These are phyloP conservation scores for Gasteruption jaculator DNA, from an alignment of 2,888 invertebrate species.

Conservation along the genomic window DNA sequence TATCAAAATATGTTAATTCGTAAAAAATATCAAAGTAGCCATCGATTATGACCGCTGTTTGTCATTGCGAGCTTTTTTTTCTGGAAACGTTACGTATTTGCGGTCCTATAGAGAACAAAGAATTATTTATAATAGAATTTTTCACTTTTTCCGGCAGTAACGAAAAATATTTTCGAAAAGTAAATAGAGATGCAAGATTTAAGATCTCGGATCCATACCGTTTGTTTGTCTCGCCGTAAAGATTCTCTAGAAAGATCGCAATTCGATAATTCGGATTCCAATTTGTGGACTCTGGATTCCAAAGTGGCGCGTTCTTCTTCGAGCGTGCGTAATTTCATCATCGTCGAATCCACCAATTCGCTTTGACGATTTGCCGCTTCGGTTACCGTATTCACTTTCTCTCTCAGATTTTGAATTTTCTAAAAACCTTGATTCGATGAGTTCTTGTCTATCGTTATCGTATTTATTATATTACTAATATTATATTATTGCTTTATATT, in stretches of 20 bases:
- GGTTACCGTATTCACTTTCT: conserved; percentile 69
- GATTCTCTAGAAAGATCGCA: conserved; percentile 69
- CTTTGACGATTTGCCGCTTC: conserved; percentile 68
- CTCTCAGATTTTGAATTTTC: conserved; percentile 74
- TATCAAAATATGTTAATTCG: conserved; percentile 23
- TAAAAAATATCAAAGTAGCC: background rate
- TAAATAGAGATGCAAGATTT: conserved; percentile 13
- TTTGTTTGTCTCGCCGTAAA: conserved; percentile 71
- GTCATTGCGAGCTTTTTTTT: too few relatives aligned
- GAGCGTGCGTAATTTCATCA: conserved; percentile 57
- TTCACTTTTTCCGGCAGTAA: background rate
- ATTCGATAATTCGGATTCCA: conserved; percentile 74
- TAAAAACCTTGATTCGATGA: too few relatives aligned
- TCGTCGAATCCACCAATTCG: conserved; percentile 44
- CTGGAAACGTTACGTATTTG: too few relatives aligned
- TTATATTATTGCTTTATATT: conserved; percentile 34
- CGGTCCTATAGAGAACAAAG: too few relatives aligned
- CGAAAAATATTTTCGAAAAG: conserved; percentile 8
- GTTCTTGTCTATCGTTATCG: too few relatives aligned
- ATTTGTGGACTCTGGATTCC: conserved; percentile 71
- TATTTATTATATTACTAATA: background rate
- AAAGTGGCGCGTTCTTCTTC: conserved; percentile 73
- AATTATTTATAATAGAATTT: background rate
- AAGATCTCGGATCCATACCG: too few relatives aligned
- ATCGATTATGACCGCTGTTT: too few relatives aligned